Evolutionary conservation across 2,797 vertebrate species (phyloP).

Genomic region (Coregonus suidteri): DNA sequence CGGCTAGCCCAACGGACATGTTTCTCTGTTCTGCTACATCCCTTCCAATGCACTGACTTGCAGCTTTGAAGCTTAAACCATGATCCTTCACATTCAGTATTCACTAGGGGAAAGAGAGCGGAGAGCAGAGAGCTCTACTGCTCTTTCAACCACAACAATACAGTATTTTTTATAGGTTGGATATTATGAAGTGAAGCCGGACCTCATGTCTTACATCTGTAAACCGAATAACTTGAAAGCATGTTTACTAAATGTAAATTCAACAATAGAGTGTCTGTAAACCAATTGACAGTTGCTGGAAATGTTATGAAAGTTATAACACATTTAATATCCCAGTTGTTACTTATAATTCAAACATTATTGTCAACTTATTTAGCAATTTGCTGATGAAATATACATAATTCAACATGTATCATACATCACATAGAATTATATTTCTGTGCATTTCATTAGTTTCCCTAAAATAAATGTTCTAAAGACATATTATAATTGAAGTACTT

Average conservation of each 20-base stretch:
- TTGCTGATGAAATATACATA: too few relatives aligned
- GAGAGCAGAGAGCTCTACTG: neutral
- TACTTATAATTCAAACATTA: too few relatives aligned
- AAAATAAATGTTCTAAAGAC: neutral
- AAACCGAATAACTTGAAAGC: neutral
- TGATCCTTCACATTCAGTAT: conserved; percentile 11
- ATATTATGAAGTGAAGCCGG: neutral
- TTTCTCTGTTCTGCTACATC: conserved; percentile 1
- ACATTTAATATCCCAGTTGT: too few relatives aligned
- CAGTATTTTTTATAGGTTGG: neutral
- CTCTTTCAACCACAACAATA: neutral
- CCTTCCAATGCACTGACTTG: conserved; percentile 2
- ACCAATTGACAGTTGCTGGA: too few relatives aligned
- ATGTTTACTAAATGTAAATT: neutral
- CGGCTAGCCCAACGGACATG: neutral
- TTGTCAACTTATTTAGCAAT: too few relatives aligned
- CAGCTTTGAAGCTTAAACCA: conserved; percentile 10
- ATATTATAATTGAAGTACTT: neutral
- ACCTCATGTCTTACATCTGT: neutral
- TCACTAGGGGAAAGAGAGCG: conserved; percentile 1
- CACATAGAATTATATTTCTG: neutral
- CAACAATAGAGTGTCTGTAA: neutral
- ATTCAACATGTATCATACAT: neutral
- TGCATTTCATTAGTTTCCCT: neutral
- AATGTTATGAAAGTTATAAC: too few relatives aligned